Conservation (phyloP, 1,140 invertebrate species). For the Drosophila athabasca region DNA sequence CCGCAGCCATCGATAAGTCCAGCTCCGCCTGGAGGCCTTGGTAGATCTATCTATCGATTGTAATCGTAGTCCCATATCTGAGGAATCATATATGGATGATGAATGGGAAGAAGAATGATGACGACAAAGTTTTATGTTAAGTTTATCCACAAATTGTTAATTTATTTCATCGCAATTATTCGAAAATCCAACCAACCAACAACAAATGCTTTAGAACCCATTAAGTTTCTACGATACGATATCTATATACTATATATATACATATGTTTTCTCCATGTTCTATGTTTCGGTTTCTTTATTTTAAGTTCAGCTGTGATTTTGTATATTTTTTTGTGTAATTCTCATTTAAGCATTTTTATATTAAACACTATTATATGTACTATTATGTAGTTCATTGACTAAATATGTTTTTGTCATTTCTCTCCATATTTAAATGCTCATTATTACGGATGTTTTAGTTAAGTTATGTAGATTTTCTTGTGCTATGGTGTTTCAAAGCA, state of each 20-base stretch:
- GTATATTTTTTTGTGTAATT: conserved; percentile 75
- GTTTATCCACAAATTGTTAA: conserved; percentile 62
- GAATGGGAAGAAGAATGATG: neutral
- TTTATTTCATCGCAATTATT: conserved; percentile 67
- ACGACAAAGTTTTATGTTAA: conserved; percentile 53
- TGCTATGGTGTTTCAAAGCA: conserved; percentile 16
- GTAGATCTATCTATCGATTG: conserved; percentile 28
- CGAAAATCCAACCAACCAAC: conserved; percentile 36
- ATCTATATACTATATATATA: conserved; percentile 7
- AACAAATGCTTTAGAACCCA: conserved; percentile 45
- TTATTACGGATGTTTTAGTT: conserved; percentile 38
- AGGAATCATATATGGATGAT: neutral
- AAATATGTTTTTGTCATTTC: conserved; percentile 17
- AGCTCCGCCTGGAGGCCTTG: conserved; percentile 58
- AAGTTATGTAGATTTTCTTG: conserved; percentile 71
- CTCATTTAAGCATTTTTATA: conserved; percentile 42
- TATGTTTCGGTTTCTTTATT: conserved; percentile 55
- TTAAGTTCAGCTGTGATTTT: conserved; percentile 82
- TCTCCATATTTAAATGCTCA: conserved; percentile 24
- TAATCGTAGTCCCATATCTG: too few relatives aligned
- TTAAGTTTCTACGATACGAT: conserved; percentile 35
- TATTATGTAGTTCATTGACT: conserved; percentile 58
- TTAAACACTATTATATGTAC: conserved; percentile 19
- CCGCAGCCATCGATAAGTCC: conserved; percentile 64
- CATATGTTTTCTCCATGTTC: conserved; percentile 37